Conservation (phyloP, 2,113 vertebrate genomes). For the Dasyurus viverrinus region DNA sequence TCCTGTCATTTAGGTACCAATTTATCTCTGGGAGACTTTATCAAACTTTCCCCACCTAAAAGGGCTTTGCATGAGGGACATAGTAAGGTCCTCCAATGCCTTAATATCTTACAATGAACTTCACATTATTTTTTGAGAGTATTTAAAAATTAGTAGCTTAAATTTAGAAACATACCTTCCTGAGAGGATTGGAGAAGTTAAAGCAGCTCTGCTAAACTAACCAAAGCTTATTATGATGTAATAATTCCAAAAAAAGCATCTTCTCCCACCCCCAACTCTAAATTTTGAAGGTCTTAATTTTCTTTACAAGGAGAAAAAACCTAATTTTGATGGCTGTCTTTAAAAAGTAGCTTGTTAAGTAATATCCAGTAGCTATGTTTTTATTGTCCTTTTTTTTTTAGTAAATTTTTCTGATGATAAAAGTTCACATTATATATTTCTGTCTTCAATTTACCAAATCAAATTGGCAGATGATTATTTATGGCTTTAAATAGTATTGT, state of each 20-base stretch:
- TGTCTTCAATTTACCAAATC: background rate
- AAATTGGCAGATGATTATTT: background rate
- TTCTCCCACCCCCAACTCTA: background rate
- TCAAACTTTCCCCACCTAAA: rapidly evolving
- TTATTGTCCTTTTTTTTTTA: background rate
- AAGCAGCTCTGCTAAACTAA: background rate
- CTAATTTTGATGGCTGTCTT: no score
- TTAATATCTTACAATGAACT: background rate
- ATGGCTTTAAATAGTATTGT: background rate
- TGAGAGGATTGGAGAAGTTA: background rate
- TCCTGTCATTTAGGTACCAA: background rate
- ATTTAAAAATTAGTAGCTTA: background rate
- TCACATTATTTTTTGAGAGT: background rate
- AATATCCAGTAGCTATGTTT: rapidly evolving
- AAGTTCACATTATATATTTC: background rate
- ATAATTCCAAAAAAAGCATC: background rate
- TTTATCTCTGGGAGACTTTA: background rate
- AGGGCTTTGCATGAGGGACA: background rate
- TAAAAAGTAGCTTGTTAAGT: background rate
- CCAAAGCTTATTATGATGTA: background rate
- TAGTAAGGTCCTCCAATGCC: background rate
- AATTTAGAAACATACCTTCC: background rate
- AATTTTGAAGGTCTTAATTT: rapidly evolving
- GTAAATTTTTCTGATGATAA: rapidly evolving
- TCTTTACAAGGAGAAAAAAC: background rate